phyloP scores from a whole-genome alignment of 2,888 invertebrate genomes.

The Sinohyriopsis cumingii region DNA sequence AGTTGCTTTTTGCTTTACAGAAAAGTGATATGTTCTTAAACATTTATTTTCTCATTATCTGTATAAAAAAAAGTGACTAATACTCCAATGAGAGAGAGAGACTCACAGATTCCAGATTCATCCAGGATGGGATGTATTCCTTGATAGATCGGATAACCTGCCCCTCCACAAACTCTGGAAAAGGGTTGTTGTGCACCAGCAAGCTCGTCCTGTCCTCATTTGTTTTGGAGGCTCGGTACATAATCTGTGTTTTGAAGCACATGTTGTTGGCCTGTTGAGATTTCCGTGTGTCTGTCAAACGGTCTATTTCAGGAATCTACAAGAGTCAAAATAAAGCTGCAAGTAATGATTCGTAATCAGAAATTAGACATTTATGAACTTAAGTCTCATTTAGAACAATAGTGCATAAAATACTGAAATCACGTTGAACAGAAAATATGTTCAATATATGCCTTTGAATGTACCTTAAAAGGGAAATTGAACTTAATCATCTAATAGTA shows the following conservation, averaged over 20 bases:
- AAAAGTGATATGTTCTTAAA: too few relatives aligned
- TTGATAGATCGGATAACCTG: conserved; percentile 46
- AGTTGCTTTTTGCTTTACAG: too few relatives aligned
- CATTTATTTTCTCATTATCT: too few relatives aligned
- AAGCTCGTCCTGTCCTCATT: conserved; percentile 65
- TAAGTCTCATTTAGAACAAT: too few relatives aligned
- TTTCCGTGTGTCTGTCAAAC: conserved; percentile 52
- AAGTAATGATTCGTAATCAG: not conserved
- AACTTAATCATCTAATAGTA: too few relatives aligned
- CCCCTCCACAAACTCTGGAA: conserved; percentile 55
- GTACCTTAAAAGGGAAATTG: too few relatives aligned
- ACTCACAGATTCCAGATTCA: conserved; percentile 36
- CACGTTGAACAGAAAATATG: too few relatives aligned
- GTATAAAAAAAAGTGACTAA: too few relatives aligned
- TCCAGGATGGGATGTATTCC: conserved; percentile 62
- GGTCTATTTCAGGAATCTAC: conserved; percentile 63
- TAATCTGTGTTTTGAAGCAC: conserved; percentile 65
- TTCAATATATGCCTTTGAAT: too few relatives aligned
- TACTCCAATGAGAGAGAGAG: too few relatives aligned
- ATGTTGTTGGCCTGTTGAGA: conserved; percentile 45
- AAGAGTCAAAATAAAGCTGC: not conserved
- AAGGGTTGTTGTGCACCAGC: conserved; percentile 64
- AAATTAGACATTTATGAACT: too few relatives aligned
- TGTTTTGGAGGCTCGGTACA: conserved; percentile 64
- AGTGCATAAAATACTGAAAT: too few relatives aligned